Percentiles rank a stretch among this genome's conserved stretches.
Evolutionary conservation across 2,888 invertebrate genomes (phyloP).

Genomic region (Calephelis perditalis): DNA sequence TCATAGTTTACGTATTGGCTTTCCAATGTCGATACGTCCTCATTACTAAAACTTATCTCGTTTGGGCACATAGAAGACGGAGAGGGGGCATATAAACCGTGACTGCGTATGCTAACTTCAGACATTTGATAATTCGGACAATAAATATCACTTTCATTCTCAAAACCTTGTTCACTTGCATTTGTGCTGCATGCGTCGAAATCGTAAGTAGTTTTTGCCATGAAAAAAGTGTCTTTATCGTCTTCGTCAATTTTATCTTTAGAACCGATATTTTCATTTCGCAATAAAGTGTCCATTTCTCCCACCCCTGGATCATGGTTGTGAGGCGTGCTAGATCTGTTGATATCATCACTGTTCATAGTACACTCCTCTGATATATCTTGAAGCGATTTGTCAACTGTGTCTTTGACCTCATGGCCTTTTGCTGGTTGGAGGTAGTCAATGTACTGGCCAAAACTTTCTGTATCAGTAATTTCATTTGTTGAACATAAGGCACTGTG

Average conservation of each 20-base stretch:
- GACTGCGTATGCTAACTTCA: slow-evolving; percentile 81
- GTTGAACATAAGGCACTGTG: slow-evolving; percentile 70
- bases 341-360: slow-evolving; percentile 64
- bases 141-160: slow-evolving; percentile 81
- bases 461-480: slow-evolving; percentile 71
- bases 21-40: slow-evolving; percentile 68
- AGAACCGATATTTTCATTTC: slow-evolving; percentile 41
- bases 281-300: slow-evolving; percentile 55
- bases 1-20: slow-evolving; percentile 78
- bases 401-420: slow-evolving; percentile 51
- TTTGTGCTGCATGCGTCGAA: slow-evolving; percentile 69
- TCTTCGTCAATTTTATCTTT: slow-evolving; percentile 59
- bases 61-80: slow-evolving; percentile 74
- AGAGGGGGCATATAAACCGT: slow-evolving; percentile 80
- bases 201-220: slow-evolving; percentile 64
- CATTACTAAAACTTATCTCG: slow-evolving; percentile 70
- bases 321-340: slow-evolving; percentile 52
- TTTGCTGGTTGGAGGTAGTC: slow-evolving; percentile 63
- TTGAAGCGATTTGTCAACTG: slow-evolving; percentile 60
- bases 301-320: slow-evolving; percentile 40
- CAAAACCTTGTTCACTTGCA: slow-evolving; percentile 68
- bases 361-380: slow-evolving; percentile 71
- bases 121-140: slow-evolving; percentile 80
- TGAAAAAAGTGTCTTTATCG: slow-evolving; percentile 60
- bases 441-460: slow-evolving; percentile 72